phyloP scores from a whole-genome alignment of 30 jellyfish, hydroid and myxozoan genomes.

The Morbakka virulenta region DNA sequence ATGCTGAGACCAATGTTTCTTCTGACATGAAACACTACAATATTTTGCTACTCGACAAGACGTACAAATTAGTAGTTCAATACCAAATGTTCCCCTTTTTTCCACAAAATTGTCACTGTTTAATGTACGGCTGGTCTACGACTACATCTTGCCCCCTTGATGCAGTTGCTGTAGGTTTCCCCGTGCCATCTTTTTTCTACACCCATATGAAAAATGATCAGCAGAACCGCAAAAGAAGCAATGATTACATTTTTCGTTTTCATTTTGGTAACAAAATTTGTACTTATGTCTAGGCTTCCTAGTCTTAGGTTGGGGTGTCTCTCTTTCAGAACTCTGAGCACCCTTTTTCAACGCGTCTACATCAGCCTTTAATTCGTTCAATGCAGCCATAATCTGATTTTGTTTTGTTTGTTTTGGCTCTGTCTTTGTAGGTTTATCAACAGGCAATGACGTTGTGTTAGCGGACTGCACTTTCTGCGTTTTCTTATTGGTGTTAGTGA shows the following conservation, averaged over 20 bases:
- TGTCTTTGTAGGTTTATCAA: slow-evolving; percentile 11
- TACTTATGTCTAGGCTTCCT: slow-evolving; percentile 1
- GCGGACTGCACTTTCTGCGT: slow-evolving; percentile 2
- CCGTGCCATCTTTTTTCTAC: slow-evolving; percentile 3
- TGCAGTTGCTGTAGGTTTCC: slow-evolving; percentile 33
- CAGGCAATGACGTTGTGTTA: not conserved
- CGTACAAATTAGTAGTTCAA: slow-evolving; percentile 4
- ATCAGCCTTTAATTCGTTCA: slow-evolving; percentile 28
- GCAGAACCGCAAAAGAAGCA: slow-evolving; percentile 21
- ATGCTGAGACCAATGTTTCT: slow-evolving; percentile 21
- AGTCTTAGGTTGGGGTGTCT: slow-evolving; percentile 9
- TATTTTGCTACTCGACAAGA: not conserved
- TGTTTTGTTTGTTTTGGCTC: not conserved
- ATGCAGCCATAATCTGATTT: not conserved
- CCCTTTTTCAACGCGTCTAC: slow-evolving; percentile 12
- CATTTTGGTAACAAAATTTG: not conserved
- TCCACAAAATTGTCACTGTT: slow-evolving; percentile 25
- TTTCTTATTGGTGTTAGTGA: slow-evolving; percentile 2
- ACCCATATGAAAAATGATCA: slow-evolving; percentile 19
- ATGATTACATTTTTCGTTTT: not conserved
- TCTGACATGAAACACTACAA: slow-evolving; percentile 16
- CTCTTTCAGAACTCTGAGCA: not conserved
- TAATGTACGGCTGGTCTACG: slow-evolving; percentile 19
- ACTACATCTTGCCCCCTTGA: slow-evolving; percentile 26
- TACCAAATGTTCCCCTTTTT: not conserved